Evolutionary conservation across 2,888 invertebrate genomes (phyloP), one percentile per base, ranked within the genome.

Genomic region (Oxystoma pomonae): DNA sequence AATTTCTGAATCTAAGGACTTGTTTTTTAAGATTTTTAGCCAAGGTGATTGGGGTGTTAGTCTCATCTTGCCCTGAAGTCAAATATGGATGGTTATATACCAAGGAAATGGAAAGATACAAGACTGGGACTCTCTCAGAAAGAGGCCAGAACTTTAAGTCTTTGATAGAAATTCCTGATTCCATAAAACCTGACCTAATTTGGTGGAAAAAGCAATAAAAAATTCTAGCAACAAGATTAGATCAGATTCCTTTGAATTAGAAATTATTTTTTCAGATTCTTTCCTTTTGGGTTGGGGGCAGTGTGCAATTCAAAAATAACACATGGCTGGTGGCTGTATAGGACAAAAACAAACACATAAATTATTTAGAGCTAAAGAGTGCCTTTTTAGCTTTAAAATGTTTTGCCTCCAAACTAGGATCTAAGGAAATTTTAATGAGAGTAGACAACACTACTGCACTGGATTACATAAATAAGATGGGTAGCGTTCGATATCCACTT

Each of bases 341-440:
- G 50, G 62, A 65, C 49, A 51, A 57, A 50, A n/a, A n/a, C n/a
- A n/a, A n/a, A n/a, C n/a, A n/a, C n/a, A n/a, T n/a, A n/a, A n/a
- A n/a, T n/a, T n/a, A n/a, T n/a, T n/a, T n/a, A n/a, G n/a, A n/a
- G n/a, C 56, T 68, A 17, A 12, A 61, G 20, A 57, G 66, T n/a
- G 61, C 58, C 9, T 65, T n/a, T 58, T 61, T 55, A 21, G 63
- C 61, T 5, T 53, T 68, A 53, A 63, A 63, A 58, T 68, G 65
- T 50, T 67, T 62, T 59, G 63, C 65, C 1, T 60, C 52, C 21
- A 19, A 59, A 1, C 16, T 63, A 9, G 50, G 20, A 55, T 51
- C 62, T 49, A 55, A 64, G 21, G 57, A 61, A 20, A 60, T 68
- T 18, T 51, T 68, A 58, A 57, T 67, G 16, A 58, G 61, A 16